Conservation (phyloP, 1,140 invertebrate genomes). For the Drosophila pseudoananassae region DNA sequence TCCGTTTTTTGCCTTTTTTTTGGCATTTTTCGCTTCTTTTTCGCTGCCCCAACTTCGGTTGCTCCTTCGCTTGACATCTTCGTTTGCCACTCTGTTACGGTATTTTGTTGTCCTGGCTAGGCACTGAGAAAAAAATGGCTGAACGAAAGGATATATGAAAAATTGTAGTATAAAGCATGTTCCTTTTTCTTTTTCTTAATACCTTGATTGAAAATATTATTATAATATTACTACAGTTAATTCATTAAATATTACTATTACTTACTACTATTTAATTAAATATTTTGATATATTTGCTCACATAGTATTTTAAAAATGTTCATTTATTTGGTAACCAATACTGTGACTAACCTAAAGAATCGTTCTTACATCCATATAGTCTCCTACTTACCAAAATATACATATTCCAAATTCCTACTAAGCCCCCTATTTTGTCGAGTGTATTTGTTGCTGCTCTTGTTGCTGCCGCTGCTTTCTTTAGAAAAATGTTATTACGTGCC, state of each 20-base stretch:
- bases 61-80: constrained; percentile 72
- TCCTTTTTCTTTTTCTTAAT: too few relatives aligned
- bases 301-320: too few relatives aligned
- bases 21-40: constrained; percentile 42
- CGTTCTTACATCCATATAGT: background rate
- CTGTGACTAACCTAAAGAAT: too few relatives aligned
- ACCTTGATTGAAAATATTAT: too few relatives aligned
- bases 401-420: background rate
- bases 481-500: constrained; percentile 83
- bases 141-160: too few relatives aligned
- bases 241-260: too few relatives aligned
- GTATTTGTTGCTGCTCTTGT: constrained; percentile 35
- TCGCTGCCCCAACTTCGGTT: constrained; percentile 32
- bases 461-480: constrained; percentile 65
- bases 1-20: constrained; percentile 6
- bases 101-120: constrained; percentile 33
- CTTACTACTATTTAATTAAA: too few relatives aligned
- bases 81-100: constrained; percentile 57
- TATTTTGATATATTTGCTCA: too few relatives aligned
- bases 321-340: too few relatives aligned
- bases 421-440: background rate
- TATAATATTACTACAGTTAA: too few relatives aligned
- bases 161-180: too few relatives aligned
- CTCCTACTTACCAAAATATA: background rate
- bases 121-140: constrained; percentile 13